Evolutionary conservation across 1,140 invertebrate species (phyloP), one percentile per base, ranked within the genome.

Genomic region (Araneus ventricosus): DNA sequence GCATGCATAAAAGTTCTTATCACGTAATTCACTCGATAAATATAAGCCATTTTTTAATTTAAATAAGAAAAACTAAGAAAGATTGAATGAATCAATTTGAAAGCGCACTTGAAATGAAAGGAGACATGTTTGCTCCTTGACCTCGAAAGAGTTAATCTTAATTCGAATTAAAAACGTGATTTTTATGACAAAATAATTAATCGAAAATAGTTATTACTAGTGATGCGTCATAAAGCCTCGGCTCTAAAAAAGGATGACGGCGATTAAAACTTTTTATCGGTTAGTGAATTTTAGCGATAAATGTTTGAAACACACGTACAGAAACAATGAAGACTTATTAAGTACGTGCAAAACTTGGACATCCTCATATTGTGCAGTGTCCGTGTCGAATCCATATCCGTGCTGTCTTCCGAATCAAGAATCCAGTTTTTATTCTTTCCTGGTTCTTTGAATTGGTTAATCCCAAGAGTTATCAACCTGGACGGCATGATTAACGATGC

Each of bases 341-440:
- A 92, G 82, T 34, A 92, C 80, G 59, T 79, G 79, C 37, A 85
- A 85, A 63, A 52, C 37, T 39, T 88, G 85, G 52, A 93, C 91
- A 93, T 93, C 91, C 91, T 85, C 63, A 80, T 79, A 59, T 61
- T 93, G 91, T 59, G n/a, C 84, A 93, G 45, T 0, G 8, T 39
- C 37, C 91, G 45, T 93, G 30, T 75, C 84, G 27, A 34, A 93
- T 87, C 70, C 27, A 80, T 17, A 59, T 80, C 41, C 34, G 87
- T 7, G 70, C 86, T 61, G 17, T 88, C 80, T 82, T 52, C 80
- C 41, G 80, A 52, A 87, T 84, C 82, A 84, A 27, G 24, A 84
- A 20, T 80, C 45, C 37, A 57, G 61, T 87, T 61, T 61, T 22
- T 57, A 57, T 87, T 87, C 7, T 61, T 87, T 59, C 85, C 45